Evolutionary conservation across 2,113 vertebrate genomes (phyloP), one percentile per base, ranked within the genome.

Genomic region (Nyctibius bracteatus): DNA sequence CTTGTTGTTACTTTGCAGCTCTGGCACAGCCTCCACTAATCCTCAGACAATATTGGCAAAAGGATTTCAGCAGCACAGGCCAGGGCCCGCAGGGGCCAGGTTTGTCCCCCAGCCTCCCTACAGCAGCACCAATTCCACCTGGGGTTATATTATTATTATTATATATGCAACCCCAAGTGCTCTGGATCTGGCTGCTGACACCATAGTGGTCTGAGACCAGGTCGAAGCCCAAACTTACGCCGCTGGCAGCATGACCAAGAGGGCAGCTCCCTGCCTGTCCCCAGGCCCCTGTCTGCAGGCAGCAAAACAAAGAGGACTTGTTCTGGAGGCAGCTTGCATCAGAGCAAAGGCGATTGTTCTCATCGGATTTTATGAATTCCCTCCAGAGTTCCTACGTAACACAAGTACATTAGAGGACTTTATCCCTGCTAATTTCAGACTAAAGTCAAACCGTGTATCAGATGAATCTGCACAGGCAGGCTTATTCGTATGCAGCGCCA

Each of bases 331-430:
- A 85, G 81, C 84, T 77, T 95, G 85, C 85, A 88, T 83, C 94
- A 94, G 11, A 96, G 75, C 71, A 95, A 92, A 97, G 66, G 86
- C 41, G 72, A 90, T 95, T 96, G 88, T 95, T 94, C 63, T 93
- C 86, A 66, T 73, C 24, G 18, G 94, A 90, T 96, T 90, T 82
- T 33, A 90, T 81, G 51, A 96, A 88, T 88, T 94, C 94, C 75
- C 82, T 90, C 72, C 61, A 37, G 88, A 92, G 79, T 30, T 92
- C 80, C 63, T 74, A 67, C 41, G 47, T 94, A 94, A 93, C 55
- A 13, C 46, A 72, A 81, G 79, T 66, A 30, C 65, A 88, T 92
- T 88, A 93, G 70, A 84, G 57, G 79, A 80, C 75, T 92, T 95
- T 75, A 95, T 95, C 96, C 90, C 72, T 90, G 81, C 85, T 93